Base-by-base conservation (phyloP, 2,797 vertebrate genomes). In the Chromis chromis region DNA sequence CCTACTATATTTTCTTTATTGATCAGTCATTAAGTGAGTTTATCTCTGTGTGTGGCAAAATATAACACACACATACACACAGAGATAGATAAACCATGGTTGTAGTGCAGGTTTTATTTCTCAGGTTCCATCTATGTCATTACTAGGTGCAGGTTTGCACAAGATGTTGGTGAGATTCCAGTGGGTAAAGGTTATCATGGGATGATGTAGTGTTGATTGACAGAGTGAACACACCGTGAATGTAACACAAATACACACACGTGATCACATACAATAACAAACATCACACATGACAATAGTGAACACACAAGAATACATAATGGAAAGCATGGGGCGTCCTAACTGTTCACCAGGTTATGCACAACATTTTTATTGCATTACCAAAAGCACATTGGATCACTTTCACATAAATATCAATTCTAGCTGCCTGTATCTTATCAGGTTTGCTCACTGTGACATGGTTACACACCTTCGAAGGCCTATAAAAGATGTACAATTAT, bases 281-380 rank as follows among this genome's bases (percentile, higher is more conserved):
- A 54, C 24, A 76, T 27, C 65, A 70, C 50, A 78, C 36, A 28
- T 40, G 63, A 49, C 58, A 58, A 12, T 3, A 48, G 6, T 19
- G 31, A 65, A 42, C 40, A 74, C 61, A 71, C 39, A 25, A 2
- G 5, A 62, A 59, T 44, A 33, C 64, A 67, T 72, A 5, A 70
- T 76, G 71, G 70, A 64, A 66, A 69, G 59, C 58, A 67, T 78
- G 71, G 63, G 52, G 58, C 22, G 60, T 17, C 16, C 39, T 44
- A 19, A 48, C 28, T 40, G 39, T 36, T 81, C 50, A 59, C 77
- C 81, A 83, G 80, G 86, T 88, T 78, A 40, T 78, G 88, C 88
- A 86, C 82, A 88, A 84, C 79, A 82, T 84, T 90, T 79, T 73
- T 63, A 74, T 33, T 33, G 68, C 62, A 62, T 77, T 56, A 54